Base-by-base conservation (phyloP, 2,113 vertebrate species). In the Clarias magur region DNA sequence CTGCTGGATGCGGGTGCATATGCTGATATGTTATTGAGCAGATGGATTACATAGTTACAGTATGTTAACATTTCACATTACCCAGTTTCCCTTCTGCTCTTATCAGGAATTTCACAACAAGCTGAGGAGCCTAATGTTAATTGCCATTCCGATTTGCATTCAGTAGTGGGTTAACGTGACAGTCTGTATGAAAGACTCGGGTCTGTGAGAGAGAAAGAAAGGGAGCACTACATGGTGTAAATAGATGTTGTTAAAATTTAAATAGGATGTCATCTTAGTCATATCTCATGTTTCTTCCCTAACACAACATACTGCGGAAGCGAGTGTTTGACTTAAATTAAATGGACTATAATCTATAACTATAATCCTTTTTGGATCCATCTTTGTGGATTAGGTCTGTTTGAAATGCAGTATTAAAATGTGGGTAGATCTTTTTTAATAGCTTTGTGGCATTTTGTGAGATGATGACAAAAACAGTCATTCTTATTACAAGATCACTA, bases 181-280 rank as follows among this genome's bases (percentile, higher is more conserved):
- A 42, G 57, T 34, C 48, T 63, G 85, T 80, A 34, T 30, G 62
- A 68, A 63, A 67, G 82, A 48, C 17, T 9, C 11, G 0, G 2
- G 23, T 63, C 72, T 62, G 23, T 38, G 80, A 48, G 30, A 56
- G 59, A n/a, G 80, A 67, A n/a, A 30, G 86, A 12, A 56, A 25
- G 34, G 19, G 15, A 65, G 67, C 56, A 72, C 30, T 16, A 59
- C 65, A 72, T 34, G 53, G 21, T 81, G 48, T 82, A 80, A 73
- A 81, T 54, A 70, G 48, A 48, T 48, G 48, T 48, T 48, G 42
- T 42, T 42, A 80, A 86, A 70, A 87, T 91, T 80, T 90, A 89
- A 89, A 88, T 85, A 87, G 81, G 91, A 90, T 89, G 88, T 91
- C 89, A 88, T 90, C 87, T 65, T 80, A 67, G 75, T 85, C 84